Percentiles rank a stretch among this genome's conserved stretches.
Conservation (phyloP, 2,797 vertebrate genomes). For the Brachyalestes nurse region DNA sequence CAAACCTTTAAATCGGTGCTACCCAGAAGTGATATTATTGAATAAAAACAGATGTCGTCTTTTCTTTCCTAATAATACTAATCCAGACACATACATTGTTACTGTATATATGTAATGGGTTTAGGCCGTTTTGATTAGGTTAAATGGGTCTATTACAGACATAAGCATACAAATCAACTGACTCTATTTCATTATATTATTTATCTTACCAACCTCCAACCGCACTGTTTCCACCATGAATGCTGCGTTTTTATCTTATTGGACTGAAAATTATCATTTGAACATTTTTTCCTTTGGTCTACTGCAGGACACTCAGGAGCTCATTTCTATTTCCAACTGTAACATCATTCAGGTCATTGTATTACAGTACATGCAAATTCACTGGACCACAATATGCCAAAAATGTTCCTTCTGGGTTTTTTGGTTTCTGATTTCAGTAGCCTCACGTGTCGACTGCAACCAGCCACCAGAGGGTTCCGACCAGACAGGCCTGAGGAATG, state of each 20-base stretch:
- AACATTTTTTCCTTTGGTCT: background rate
- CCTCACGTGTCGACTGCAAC: slow-evolving; percentile 55
- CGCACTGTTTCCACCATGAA: background rate
- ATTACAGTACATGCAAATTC: slow-evolving; percentile 46
- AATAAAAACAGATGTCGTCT: background rate
- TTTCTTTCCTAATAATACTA: background rate
- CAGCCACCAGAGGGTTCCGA: slow-evolving; percentile 62
- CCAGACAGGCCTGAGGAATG: slow-evolving; percentile 65
- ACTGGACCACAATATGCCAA: slow-evolving; percentile 48
- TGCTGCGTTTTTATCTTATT: background rate
- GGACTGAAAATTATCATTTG: background rate
- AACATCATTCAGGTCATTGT: slow-evolving; percentile 59
- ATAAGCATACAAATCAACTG: too few relatives aligned
- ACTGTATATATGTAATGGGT: too few relatives aligned
- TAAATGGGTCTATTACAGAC: too few relatives aligned
- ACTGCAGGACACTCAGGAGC: slow-evolving; percentile 40
- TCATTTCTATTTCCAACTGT: slow-evolving; percentile 51
- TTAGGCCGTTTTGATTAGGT: too few relatives aligned
- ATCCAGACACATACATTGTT: too few relatives aligned
- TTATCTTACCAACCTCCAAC: background rate
- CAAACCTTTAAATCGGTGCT: background rate
- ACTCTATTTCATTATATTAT: too few relatives aligned
- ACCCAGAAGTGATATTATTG: background rate
- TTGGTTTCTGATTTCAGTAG: slow-evolving; percentile 59
- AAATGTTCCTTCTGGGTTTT: slow-evolving; percentile 55